Base-by-base conservation (phyloP, 64 coral and sea anemone genomes). In the Pocillopora damicornis region DNA sequence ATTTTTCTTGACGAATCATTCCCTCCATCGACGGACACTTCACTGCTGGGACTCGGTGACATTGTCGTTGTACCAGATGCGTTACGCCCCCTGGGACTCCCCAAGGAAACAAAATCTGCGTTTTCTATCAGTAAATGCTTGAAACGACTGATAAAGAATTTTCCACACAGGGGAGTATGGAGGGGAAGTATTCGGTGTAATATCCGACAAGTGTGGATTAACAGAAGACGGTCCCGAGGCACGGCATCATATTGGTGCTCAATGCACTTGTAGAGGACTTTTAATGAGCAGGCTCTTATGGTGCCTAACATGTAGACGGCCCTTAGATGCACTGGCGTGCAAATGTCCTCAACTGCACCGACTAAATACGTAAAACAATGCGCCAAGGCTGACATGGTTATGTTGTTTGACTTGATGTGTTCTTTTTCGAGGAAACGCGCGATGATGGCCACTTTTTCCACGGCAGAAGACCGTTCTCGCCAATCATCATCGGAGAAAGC, bases 51-150 rank as follows among this genome's bases (percentile, higher is more conserved):
- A 71, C 56, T 86, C 62, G 63, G 76, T 79, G 22, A 82, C 66
- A 42, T 77, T 66, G 78, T 68, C 81, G 12, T 63, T 73, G 61
- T 20, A 57, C 89, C 82, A 26, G 90, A 84, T 11, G 82, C 69
- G 56, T 63, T 37, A 23, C 88, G 84, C 36, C 59, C 76, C 75
- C 73, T 92, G 76, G 97, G 88, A 87, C 93, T 93, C 30, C 93
- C 97, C 69, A 93, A 78, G 9, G 94, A 95, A 73, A 96, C 97
- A 76, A 95, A 95, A 79, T 94, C 93, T 22, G 97, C 93, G 68
- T 99, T 99, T 75, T 99, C 97, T 73, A 99, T 95, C 45, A 99
- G 85, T 56, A 99, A 77, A 77, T 99, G 97, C 61, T 95, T 99
- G 57, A 99, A 99, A 13, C 97, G 87, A 64, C 93, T 78, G 60